Evolutionary conservation across 2,113 vertebrate species (phyloP), one percentile per base, ranked within the genome.

Genomic region (Clupea harengus): DNA sequence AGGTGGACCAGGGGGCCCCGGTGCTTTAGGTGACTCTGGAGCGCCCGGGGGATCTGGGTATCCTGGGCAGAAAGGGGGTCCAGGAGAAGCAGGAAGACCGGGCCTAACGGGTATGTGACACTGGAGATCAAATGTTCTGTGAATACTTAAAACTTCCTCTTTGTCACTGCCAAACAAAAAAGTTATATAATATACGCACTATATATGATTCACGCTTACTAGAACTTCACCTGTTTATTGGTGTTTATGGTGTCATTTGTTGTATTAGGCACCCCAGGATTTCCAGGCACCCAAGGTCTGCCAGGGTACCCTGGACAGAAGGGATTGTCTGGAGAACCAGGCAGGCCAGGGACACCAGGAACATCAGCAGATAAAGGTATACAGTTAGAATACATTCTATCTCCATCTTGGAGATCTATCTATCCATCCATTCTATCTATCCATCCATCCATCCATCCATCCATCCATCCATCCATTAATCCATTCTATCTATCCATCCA

Each of bases 291-390:
- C 8, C 95, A 92, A 86, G 97, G 98, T 91, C 89, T 87, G 84
- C 54, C 91, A 72, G 96, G 97, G 45, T 93, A 90, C 86, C 96
- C 95, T 44, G 97, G 98, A 85, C 91, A 86, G 46, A 92, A 91
- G 57, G 97, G 97, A 28, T 86, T 85, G 80, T 92, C 95, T 81
- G 98, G 98, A 18, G 0, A 89, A 39, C 89, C 92, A 2, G 98
- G 97, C 47, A 85, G 78, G 0, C 89, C 93, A 1, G 96, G 95
- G 82, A 39, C 82, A 72, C 91, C 60, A 83, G 97, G 96, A 83
- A 39, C 88, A 87, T 85, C 89, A 45, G 97, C 96, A 91, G 86
- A 88, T 25, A 97, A 97, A 96, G 97, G 97, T 98, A 85, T 17
- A 4, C 2, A 75, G 0, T 39, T 75, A 11, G 39, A 4, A 9